These are phyloP conservation scores for Enteromius thamalakanensis DNA, from an alignment of 2,797 vertebrate species.

Conservation along the genomic window DNA sequence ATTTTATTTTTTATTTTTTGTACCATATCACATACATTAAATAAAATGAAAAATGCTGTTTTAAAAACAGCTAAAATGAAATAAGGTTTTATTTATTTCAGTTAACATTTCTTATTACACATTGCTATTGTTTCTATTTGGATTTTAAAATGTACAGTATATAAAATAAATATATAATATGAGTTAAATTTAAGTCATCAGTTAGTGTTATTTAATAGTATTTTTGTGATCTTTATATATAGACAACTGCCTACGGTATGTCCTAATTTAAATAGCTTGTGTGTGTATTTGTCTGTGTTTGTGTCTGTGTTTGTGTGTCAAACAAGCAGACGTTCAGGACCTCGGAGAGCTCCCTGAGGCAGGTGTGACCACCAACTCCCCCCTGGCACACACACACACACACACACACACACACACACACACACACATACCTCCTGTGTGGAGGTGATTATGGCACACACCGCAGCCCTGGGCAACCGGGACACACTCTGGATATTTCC, in stretches of 20 bases:
- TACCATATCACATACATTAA: neutral
- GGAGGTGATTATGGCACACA: slow-evolving; percentile 50
- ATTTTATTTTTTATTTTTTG: neutral
- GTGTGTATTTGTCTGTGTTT: neutral
- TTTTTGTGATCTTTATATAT: neutral
- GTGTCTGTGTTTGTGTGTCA: neutral
- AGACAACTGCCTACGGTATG: neutral
- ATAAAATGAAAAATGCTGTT: neutral
- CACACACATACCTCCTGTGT: slow-evolving; percentile 20
- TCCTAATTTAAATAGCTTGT: neutral
- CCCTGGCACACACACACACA: neutral
- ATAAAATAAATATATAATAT: neutral
- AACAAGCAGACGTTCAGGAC: slow-evolving; percentile 49
- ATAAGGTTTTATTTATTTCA: neutral
- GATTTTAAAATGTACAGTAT: neutral
- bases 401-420: slow-evolving; percentile 29
- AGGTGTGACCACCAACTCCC: slow-evolving; percentile 38
- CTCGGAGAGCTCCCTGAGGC: slow-evolving; percentile 57
- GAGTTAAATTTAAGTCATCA: neutral
- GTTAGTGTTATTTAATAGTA: neutral
- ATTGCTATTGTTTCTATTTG: neutral
- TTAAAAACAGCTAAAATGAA: neutral
- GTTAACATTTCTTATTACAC: neutral
- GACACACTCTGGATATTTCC: slow-evolving; percentile 49
- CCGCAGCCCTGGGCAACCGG: slow-evolving; percentile 39